Base-by-base conservation (phyloP, 1,140 invertebrate species). In the Caenorhabditis briggsae region DNA sequence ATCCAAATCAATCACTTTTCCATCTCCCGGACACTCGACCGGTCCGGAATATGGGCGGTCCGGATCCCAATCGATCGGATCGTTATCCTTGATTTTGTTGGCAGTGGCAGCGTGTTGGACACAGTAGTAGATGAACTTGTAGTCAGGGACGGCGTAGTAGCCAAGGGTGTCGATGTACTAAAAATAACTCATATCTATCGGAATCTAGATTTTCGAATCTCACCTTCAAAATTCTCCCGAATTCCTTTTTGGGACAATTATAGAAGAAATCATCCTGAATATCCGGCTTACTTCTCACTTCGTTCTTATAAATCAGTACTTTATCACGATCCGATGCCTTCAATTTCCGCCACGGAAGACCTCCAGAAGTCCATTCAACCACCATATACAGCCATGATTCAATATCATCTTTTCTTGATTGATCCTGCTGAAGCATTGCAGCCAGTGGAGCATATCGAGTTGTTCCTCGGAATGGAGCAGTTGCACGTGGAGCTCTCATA, bases 331-430 rank as follows among this genome's bases (percentile, higher is more conserved):
- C 82, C 25, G 58, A 41, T n/a, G 74, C 84, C 56, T 82, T 88
- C 70, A 86, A 82, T 56, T 87, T 86, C 16, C 87, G 9, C 87
- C 87, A 88, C 9, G 87, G 87, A 9, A 88, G 74, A 46, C 87
- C 65, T 25, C 84, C 87, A n/a, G 85, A 87, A 18, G 87, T 88
- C 87, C 87, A 88, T 65, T 88, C 87, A 41, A 88, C 87, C 16
- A 88, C 84, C 87, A 88, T 88, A 55, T 88, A 88, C 20, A 88
- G 55, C 87, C 87, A 88, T 2, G 70, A 74, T 83, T 88, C 87
- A 23, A 88, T 87, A 70, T 88, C 87, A 53, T 88, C 87, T 55
- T 88, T 88, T 18, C 87, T 23, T 1, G 83, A 86, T 50, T 88
- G 87, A 43, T 88, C 87, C 16, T 61, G 48, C n/a, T 87, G 56